phyloP scores from a whole-genome alignment of 2,888 invertebrate species.

The Anarsia innoxiella region DNA sequence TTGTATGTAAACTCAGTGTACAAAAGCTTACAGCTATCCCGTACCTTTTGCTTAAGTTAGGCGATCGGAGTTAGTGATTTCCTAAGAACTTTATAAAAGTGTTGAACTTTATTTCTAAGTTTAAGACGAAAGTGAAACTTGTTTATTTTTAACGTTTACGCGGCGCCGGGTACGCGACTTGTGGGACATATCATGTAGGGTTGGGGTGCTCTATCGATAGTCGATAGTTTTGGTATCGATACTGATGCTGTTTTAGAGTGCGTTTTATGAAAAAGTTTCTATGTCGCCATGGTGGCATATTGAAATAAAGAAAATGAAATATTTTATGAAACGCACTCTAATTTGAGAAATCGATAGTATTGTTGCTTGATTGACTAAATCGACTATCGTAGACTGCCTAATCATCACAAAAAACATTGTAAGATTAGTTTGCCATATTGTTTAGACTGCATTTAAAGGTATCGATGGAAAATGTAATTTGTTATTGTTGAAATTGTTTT shows the following conservation, averaged over 20 bases:
- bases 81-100: constrained; percentile 13
- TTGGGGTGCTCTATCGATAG: too few relatives aligned
- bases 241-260: too few relatives aligned
- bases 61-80: constrained; percentile 9
- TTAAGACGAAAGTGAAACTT: constrained; percentile 9
- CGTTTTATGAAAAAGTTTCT: too few relatives aligned
- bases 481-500: constrained; percentile 5
- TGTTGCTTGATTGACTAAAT: too few relatives aligned
- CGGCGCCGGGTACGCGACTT: constrained; percentile 21
- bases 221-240: too few relatives aligned
- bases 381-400: constrained; percentile 1
- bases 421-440: constrained; percentile 24
- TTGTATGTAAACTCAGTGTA: constrained; percentile 9
- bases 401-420: too few relatives aligned
- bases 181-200: constrained; percentile 24
- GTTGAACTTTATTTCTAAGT: constrained; percentile 16
- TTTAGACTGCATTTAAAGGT: constrained; percentile 41
- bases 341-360: too few relatives aligned
- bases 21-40: constrained; percentile 16
- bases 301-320: too few relatives aligned
- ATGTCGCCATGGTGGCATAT: too few relatives aligned
- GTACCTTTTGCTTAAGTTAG: constrained; percentile 15
- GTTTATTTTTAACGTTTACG: too few relatives aligned
- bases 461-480: constrained; percentile 12
- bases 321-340: too few relatives aligned